Evolutionary conservation across 2,888 invertebrate species (phyloP).

Genomic region (Melieria omissa): DNA sequence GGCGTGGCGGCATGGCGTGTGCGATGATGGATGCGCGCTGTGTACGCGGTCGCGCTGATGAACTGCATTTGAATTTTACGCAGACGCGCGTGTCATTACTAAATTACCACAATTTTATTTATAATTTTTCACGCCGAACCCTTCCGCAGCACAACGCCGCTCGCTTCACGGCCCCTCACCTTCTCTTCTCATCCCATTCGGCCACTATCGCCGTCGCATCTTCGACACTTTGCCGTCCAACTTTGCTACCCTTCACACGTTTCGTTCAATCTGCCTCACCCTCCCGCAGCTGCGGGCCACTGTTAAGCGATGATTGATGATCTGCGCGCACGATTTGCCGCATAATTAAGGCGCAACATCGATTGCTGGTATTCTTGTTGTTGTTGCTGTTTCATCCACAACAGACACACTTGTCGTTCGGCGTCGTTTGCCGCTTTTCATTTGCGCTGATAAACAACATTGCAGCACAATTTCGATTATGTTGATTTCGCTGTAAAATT

Average conservation of each 20-base stretch:
- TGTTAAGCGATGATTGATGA: slow-evolving; percentile 30
- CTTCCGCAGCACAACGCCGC: not conserved
- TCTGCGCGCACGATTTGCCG: slow-evolving; percentile 17
- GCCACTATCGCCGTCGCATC: not conserved
- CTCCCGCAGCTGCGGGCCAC: not conserved
- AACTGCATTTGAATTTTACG: slow-evolving; percentile 7
- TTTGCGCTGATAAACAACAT: no score
- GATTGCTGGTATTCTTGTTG: not conserved
- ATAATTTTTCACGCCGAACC: not conserved
- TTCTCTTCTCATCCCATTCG: no score
- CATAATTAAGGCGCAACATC: slow-evolving; percentile 29
- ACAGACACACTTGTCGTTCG: no score
- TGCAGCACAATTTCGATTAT: no score
- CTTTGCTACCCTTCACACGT: not conserved
- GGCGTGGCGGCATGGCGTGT: no score
- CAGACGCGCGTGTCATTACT: slow-evolving; percentile 7
- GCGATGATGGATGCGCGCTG: not conserved
- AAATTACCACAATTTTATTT: slow-evolving; percentile 15
- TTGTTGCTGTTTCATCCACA: no score
- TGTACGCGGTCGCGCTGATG: slow-evolving; percentile 3
- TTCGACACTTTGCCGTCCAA: not conserved
- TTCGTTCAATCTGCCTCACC: no score
- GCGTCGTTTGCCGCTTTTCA: no score
- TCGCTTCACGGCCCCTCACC: no score
- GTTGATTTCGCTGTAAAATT: no score